Base-by-base conservation (phyloP, 1,140 invertebrate species). In the Diuraphis noxia region DNA sequence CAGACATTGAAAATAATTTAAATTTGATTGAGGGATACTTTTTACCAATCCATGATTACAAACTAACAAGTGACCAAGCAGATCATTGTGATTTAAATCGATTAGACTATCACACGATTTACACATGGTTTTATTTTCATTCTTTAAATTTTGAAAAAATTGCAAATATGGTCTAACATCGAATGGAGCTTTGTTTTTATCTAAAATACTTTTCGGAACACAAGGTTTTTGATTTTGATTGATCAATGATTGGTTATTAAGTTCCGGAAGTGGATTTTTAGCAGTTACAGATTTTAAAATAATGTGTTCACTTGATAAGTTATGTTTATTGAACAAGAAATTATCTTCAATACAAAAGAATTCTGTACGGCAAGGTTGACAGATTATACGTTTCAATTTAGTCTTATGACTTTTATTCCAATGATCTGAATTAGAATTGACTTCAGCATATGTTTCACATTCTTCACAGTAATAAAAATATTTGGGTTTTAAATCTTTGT, bases 391-490 rank as follows among this genome's bases (percentile, higher is more conserved):
- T 25, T 82, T 77, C 40, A 91, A 91, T 81, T 81, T 91, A 36
- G n/a, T 91, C 13, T 82, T 49, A 82, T 91, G 89, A 40, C 89
- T 91, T 91, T 81, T 91, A 34, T 79, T 91, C 89, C 72, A 49
- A 81, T 91, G 89, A 82, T 81, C 41, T 79, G 88, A 46, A 49
- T 49, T 38, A 43, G 36, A 79, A 91, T 46, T 91, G 1, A 91
- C 77, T 82, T 91, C 72, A 72, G 41, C 89, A 81, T 91, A 81
- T 49, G 34, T 91, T 82, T 77, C 43, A 91, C 89, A 91, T 38
- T 41, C 63, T 82, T 81, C 89, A 91, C 89, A 91, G n/a, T 91
- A 91, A 13, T 91, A 91, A 36, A 82, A 91, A 0, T 81, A n/a
- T 91, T 91, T 91, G n/a, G 43, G 30, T 21, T 91, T 82, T 9